These are phyloP conservation scores for Drosophila subobscura DNA, from an alignment of 1,140 invertebrate species.

Conservation along the genomic window DNA sequence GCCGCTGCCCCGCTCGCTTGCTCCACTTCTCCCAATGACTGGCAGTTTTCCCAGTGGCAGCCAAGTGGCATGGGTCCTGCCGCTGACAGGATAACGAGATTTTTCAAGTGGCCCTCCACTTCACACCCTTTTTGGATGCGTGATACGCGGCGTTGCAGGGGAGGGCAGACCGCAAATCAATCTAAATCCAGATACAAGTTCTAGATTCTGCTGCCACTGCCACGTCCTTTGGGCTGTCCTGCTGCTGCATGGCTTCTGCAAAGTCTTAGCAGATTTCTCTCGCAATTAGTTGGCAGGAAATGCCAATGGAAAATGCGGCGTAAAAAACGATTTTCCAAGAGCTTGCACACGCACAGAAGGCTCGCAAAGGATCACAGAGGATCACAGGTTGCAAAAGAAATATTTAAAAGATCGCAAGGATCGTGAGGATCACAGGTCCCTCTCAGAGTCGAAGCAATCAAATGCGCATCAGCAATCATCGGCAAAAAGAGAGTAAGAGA, in stretches of 20 bases:
- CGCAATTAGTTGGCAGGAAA: constrained; percentile 75
- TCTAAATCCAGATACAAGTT: constrained; percentile 16
- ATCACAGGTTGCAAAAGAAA: neutral
- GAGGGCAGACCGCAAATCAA: constrained; percentile 7
- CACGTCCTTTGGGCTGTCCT: neutral
- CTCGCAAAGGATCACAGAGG: constrained; percentile 15
- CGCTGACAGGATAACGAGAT: constrained; percentile 82
- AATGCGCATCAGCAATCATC: constrained; percentile 76
- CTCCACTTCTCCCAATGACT: constrained; percentile 49
- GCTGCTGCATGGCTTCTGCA: constrained; percentile 23
- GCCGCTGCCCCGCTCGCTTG: constrained; percentile 12
- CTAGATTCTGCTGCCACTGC: neutral
- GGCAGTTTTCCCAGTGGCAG: constrained; percentile 60
- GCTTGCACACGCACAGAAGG: constrained; percentile 62
- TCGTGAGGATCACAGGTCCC: neutral
- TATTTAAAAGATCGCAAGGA: constrained; percentile 1
- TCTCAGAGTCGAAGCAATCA: constrained; percentile 61
- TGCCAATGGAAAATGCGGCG: constrained; percentile 43
- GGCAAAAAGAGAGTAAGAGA: constrained; percentile 47
- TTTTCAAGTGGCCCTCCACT: constrained; percentile 73
- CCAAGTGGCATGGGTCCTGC: constrained; percentile 48
- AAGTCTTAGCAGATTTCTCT: constrained; percentile 73
- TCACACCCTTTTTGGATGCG: constrained; percentile 61
- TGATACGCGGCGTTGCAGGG: neutral
- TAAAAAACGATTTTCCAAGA: constrained; percentile 71